Evolutionary conservation across 2,888 invertebrate genomes (phyloP).

Genomic region (Bombylius discolor): DNA sequence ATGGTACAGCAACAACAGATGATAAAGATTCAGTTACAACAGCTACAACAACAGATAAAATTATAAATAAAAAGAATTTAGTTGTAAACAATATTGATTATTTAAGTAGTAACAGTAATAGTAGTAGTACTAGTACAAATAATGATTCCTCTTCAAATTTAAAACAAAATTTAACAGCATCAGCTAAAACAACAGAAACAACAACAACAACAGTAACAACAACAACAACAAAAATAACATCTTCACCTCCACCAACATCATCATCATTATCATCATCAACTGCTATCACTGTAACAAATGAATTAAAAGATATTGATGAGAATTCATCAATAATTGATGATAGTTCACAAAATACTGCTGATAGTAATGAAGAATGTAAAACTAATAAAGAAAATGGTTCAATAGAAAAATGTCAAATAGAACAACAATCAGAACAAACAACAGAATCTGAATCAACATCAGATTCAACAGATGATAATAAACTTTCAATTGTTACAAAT

Average conservation of each 20-base stretch:
- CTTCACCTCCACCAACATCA: too few species aligned
- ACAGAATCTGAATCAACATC: neutral
- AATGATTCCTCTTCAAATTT: neutral
- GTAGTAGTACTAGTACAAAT: neutral
- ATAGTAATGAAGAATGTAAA: conserved; percentile 14
- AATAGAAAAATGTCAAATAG: neutral
- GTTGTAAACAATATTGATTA: neutral
- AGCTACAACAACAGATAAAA: conserved; percentile 2
- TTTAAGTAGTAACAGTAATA: neutral
- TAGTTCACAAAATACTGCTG: conserved; percentile 23
- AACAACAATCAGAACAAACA: neutral
- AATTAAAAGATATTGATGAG: conserved; percentile 15
- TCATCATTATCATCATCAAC: conserved; percentile 10
- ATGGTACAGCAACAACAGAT: conserved; percentile 10
- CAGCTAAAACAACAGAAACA: too few species aligned
- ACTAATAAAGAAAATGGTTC: neutral
- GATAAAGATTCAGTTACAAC: conserved; percentile 4
- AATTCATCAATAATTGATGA: conserved; percentile 22
- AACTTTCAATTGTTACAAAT: neutral
- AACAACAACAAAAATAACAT: neutral
- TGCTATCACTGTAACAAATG: neutral
- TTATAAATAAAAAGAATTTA: neutral
- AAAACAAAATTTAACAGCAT: neutral
- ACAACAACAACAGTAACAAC: conserved; percentile 9
- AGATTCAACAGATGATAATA: neutral